phyloP scores from a whole-genome alignment of 1,140 invertebrate species.

The Notospermus geniculatus region DNA sequence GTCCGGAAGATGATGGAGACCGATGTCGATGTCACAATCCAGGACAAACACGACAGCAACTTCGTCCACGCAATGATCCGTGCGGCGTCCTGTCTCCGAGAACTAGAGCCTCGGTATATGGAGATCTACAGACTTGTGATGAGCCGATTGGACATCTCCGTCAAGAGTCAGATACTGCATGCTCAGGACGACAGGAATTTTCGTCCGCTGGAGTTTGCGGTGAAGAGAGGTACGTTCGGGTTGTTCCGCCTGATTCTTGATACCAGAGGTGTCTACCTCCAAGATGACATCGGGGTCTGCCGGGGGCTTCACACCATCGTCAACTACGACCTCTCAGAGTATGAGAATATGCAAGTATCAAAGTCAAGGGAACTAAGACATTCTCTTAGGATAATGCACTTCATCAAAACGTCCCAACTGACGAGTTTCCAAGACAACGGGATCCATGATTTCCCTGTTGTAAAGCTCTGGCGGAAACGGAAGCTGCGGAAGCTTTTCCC shows the following conservation, averaged over 20 bases:
- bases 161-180: not conserved
- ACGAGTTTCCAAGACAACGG: too few species aligned
- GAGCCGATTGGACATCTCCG: not conserved
- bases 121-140: not conserved
- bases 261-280: not conserved
- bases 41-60: constrained; percentile 1
- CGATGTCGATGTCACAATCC: constrained; percentile 2
- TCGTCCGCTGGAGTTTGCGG: constrained; percentile 2
- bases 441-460: too few species aligned
- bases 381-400: too few species aligned
- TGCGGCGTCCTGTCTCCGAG: not conserved
- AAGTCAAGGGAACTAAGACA: too few species aligned
- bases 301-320: not conserved
- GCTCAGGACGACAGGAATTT: not conserved
- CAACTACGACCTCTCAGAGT: constrained; percentile 2
- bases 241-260: constrained; percentile 6
- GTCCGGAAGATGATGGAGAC: constrained; percentile 2
- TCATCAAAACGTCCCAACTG: too few species aligned
- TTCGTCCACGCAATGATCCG: constrained; percentile 4
- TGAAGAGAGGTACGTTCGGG: not conserved
- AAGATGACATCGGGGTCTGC: not conserved
- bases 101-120: not conserved
- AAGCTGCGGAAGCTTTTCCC: too few species aligned
- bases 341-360: too few species aligned
- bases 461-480: too few species aligned